Percentiles rank a stretch among this genome's conserved stretches.
Evolutionary conservation across 1,140 invertebrate genomes (phyloP).

Genomic region (Zophobas morio): DNA sequence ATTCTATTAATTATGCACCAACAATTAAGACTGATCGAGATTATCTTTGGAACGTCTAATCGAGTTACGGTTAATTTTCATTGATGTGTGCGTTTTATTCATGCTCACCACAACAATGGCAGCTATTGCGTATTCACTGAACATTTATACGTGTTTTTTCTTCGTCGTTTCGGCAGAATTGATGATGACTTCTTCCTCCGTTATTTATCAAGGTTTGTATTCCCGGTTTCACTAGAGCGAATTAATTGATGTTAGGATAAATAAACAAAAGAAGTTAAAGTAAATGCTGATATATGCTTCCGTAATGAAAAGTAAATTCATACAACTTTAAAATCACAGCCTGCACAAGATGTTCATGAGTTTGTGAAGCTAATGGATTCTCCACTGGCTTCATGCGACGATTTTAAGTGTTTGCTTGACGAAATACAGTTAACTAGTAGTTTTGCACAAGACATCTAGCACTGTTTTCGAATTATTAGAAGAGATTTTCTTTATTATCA

Average conservation of each 20-base stretch:
- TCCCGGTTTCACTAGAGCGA: not conserved
- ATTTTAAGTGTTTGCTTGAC: too few relatives aligned
- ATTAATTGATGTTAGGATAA: constrained; percentile 7
- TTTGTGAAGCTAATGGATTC: too few relatives aligned
- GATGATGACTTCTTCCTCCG: constrained; percentile 14
- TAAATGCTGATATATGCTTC: constrained; percentile 6
- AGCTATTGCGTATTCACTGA: constrained; percentile 28
- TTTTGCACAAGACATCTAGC: too few relatives aligned
- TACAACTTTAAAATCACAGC: constrained; percentile 2
- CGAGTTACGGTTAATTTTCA: not conserved
- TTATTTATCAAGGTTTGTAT: constrained; percentile 25
- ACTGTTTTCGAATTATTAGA: too few relatives aligned
- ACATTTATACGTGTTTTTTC: constrained; percentile 34
- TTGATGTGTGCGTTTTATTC: constrained; percentile 20
- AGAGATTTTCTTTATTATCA: too few relatives aligned
- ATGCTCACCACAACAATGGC: constrained; percentile 12
- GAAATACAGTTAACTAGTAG: too few relatives aligned
- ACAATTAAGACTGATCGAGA: constrained; percentile 35
- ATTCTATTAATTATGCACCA: constrained; percentile 37
- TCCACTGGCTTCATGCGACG: too few relatives aligned
- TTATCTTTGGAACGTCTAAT: constrained; percentile 20
- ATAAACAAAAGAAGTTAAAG: constrained; percentile 9
- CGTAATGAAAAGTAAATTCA: constrained; percentile 6
- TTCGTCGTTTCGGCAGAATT: constrained; percentile 28
- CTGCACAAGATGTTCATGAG: not conserved